phyloP scores from a whole-genome alignment of 2,113 vertebrate species.

The Vidua chalybeata region DNA sequence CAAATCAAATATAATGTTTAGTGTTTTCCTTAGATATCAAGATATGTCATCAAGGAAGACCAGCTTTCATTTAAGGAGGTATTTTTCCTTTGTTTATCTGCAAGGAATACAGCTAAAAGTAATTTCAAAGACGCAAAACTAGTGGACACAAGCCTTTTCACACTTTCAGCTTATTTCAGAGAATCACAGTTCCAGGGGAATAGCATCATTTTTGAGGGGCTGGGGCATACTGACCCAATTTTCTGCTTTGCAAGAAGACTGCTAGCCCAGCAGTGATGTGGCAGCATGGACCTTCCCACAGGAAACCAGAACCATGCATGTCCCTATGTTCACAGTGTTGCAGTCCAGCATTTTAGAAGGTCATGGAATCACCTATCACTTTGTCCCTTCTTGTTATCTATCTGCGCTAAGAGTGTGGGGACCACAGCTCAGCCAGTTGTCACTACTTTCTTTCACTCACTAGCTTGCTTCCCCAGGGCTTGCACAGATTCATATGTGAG shows the following conservation, averaged over 20 bases:
- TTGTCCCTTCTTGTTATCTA: background rate
- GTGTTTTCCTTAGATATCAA: background rate
- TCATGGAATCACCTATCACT: background rate
- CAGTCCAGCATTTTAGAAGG: background rate
- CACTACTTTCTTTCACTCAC: background rate
- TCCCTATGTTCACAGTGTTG: background rate
- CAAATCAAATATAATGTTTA: background rate
- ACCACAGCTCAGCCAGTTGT: background rate
- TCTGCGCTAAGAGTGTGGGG: accelerated
- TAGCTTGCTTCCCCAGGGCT: background rate
- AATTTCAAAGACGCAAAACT: background rate
- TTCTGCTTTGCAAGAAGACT: background rate
- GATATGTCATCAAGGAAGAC: background rate
- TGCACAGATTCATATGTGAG: background rate
- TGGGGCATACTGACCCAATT: background rate
- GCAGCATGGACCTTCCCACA: accelerated
- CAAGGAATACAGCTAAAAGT: background rate
- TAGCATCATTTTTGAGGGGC: background rate
- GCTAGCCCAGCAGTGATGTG: too few relatives aligned
- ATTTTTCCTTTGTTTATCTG: background rate
- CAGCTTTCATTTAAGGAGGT: background rate
- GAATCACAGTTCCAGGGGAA: background rate
- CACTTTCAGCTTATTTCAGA: background rate
- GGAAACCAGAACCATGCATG: background rate
- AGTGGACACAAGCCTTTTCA: background rate